These are phyloP conservation scores for Linnaemya tessellans DNA, from an alignment of 2,888 invertebrate genomes.

Conservation along the genomic window DNA sequence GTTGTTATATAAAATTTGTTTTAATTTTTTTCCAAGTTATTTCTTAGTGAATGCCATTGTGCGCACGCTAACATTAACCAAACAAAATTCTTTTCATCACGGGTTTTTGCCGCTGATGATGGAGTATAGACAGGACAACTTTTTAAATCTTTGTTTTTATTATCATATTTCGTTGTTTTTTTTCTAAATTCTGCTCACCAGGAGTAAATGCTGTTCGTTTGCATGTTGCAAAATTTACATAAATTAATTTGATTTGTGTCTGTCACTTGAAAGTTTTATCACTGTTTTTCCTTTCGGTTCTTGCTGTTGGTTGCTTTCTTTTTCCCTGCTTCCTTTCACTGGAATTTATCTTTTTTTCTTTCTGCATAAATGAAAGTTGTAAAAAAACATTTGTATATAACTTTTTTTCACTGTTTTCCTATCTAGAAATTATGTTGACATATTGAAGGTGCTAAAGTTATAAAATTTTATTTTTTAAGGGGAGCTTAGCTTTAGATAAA, in stretches of 20 bases:
- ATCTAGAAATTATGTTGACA: constrained; percentile 69
- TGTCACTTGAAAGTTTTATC: constrained; percentile 71
- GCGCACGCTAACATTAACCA: constrained; percentile 11
- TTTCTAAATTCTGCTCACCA: constrained; percentile 23
- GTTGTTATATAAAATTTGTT: too few relatives aligned
- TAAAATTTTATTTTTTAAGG: constrained; percentile 61
- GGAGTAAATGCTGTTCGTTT: constrained; percentile 65
- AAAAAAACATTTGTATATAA: constrained; percentile 37
- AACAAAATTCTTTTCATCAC: constrained; percentile 36
- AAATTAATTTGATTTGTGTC: constrained; percentile 73
- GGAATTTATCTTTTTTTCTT: not conserved
- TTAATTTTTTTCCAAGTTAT: too few relatives aligned
- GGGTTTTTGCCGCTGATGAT: constrained; percentile 48
- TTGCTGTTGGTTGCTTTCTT: constrained; percentile 1
- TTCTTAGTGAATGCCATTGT: constrained; percentile 9
- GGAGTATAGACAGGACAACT: constrained; percentile 55
- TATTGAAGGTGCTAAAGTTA: constrained; percentile 71
- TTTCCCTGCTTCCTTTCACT: not conserved
- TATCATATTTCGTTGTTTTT: constrained; percentile 51
- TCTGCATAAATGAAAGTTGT: constrained; percentile 21
- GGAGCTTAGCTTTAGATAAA: constrained; percentile 54
- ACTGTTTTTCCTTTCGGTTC: constrained; percentile 31
- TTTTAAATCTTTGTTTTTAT: constrained; percentile 64
- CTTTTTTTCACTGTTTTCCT: constrained; percentile 30
- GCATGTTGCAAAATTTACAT: constrained; percentile 70